Evolutionary conservation across 2,113 vertebrate species (phyloP), one percentile per base, ranked within the genome.

Genomic region (Mormyrus lacerda): DNA sequence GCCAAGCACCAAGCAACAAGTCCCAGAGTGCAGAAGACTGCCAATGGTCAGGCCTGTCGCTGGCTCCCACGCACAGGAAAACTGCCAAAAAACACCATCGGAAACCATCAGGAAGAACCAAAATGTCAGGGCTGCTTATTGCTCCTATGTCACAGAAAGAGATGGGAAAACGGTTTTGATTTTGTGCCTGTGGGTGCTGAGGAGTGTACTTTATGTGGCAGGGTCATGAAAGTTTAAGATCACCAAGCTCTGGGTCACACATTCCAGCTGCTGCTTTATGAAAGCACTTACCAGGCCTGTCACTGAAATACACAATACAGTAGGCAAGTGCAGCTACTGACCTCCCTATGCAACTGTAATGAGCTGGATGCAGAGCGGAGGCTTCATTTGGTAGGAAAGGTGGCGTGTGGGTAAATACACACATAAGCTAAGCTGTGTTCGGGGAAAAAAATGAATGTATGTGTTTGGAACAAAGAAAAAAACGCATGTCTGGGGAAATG

Each of bases 1-100:
- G 47, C 83, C 92, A 92, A 92, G 91, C 92, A 73, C 3, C 27
- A 24, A 92, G 92, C 92, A 90, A 91, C 82, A 87, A 90, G 91
- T 95, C 94, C 93, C 94, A 61, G 89, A 92, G 92, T 92, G 79
- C 91, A 88, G 89, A 90, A 48, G 39, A 11, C 61, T 47, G 92
- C 94, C 92, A 92, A 90, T 42, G 31, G 90, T 90, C 91, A 92
- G 90, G 92, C 92, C 91, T 1, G 10, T 69, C 27, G 0, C 61
- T 13, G 61, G 58, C 27, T 47, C 35, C 76, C 17, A 9, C 13
- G 17, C 51, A 8, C 3, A 39, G 44, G 45, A 53, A 73, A 88
- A 55, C 88, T 39, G 15, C 45, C 90, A 73, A 88, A 76, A 73
- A 69, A 50, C 51, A 35, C 45, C 44, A 35, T 50, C n/a, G 31